phyloP scores from a whole-genome alignment of 2,113 vertebrate genomes.

The Colius striatus region DNA sequence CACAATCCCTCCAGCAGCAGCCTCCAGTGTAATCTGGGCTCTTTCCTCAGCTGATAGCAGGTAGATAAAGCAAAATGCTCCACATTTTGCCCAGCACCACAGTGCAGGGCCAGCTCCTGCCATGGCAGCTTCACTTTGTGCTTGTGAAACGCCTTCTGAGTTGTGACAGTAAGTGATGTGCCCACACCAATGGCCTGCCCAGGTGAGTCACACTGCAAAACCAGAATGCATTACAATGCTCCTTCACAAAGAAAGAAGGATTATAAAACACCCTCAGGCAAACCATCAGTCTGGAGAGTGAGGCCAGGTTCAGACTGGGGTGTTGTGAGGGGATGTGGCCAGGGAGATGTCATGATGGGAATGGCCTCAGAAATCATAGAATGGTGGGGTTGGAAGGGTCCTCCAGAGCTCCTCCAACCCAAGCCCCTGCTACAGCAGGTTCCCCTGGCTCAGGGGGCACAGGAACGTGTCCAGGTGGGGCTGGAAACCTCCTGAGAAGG shows the following conservation, averaged over 20 bases:
- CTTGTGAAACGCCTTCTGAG: rapidly evolving
- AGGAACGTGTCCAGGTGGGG: too few species aligned
- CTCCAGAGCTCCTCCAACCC: too few species aligned
- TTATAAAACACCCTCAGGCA: rapidly evolving
- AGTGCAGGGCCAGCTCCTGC: rapidly evolving
- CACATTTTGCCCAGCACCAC: rapidly evolving
- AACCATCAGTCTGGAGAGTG: rapidly evolving
- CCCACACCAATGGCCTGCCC: neutral
- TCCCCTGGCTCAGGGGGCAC: too few species aligned
- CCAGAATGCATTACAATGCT: rapidly evolving
- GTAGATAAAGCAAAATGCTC: rapidly evolving
- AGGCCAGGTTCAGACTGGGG: rapidly evolving
- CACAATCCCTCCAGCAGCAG: rapidly evolving
- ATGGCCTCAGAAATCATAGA: too few species aligned
- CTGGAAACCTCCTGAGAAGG: too few species aligned
- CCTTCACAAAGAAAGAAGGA: rapidly evolving
- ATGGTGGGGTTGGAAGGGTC: too few species aligned
- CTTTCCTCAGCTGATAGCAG: neutral
- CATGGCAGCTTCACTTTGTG: rapidly evolving
- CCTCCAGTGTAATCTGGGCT: rapidly evolving
- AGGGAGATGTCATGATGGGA: neutral
- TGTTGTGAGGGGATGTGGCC: too few species aligned
- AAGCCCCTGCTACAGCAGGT: too few species aligned
- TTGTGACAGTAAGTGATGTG: rapidly evolving
- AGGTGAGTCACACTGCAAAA: rapidly evolving